A percentile compares a stretch with the other conserved stretches of the same genome.
These are phyloP conservation scores for Lineus longissimus DNA, from an alignment of 1,140 invertebrate species.

Conservation along the genomic window DNA sequence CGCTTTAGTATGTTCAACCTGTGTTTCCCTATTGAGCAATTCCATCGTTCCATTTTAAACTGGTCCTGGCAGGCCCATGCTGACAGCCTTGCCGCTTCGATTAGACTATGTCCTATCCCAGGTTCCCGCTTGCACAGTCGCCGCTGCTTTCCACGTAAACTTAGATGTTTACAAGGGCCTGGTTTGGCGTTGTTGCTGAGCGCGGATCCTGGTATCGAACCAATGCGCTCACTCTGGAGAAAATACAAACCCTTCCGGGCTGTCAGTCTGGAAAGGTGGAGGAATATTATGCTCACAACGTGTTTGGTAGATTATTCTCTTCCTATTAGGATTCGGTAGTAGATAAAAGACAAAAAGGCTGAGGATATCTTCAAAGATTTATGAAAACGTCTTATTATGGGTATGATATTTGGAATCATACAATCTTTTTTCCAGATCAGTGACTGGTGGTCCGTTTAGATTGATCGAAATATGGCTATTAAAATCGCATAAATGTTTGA, in stretches of 20 bases:
- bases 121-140: constrained; percentile 32
- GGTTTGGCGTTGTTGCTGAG: too few species aligned
- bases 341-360: too few species aligned
- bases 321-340: too few species aligned
- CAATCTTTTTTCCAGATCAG: too few species aligned
- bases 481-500: too few species aligned
- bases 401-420: too few species aligned
- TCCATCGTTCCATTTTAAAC: constrained; percentile 49
- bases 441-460: too few species aligned
- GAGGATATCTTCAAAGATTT: too few species aligned
- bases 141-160: constrained; percentile 35
- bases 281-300: too few species aligned
- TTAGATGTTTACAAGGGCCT: constrained; percentile 29
- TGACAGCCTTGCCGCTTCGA: constrained; percentile 35
- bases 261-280: neutral
- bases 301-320: too few species aligned
- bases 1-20: constrained; percentile 33
- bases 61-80: constrained; percentile 47
- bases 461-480: too few species aligned
- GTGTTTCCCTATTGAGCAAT: constrained; percentile 43
- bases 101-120: constrained; percentile 30
- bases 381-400: too few species aligned
- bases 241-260: neutral
- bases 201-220: neutral
- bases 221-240: neutral